Evolutionary conservation across 2,888 invertebrate species (phyloP).

Genomic region (Folsomia manolachei): DNA sequence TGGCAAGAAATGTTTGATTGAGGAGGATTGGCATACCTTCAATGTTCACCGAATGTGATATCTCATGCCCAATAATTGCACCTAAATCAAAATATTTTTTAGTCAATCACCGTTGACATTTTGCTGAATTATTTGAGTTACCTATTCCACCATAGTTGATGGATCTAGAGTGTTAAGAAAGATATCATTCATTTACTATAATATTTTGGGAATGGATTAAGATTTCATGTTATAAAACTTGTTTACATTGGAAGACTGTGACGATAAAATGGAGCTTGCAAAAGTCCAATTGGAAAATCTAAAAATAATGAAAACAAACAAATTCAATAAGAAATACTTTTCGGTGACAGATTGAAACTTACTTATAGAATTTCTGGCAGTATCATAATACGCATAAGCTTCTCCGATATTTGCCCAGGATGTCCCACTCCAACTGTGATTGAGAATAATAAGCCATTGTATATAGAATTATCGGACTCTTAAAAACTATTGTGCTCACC

Average conservation of each 20-base stretch:
- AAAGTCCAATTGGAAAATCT: slow-evolving; percentile 41
- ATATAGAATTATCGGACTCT: not conserved
- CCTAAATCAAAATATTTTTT: slow-evolving; percentile 27
- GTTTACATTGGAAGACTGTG: slow-evolving; percentile 13
- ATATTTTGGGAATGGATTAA: too few relatives aligned
- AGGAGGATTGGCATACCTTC: too few relatives aligned
- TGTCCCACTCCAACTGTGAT: slow-evolving; percentile 24
- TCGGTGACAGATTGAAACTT: not conserved
- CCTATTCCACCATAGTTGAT: not conserved
- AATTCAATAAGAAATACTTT: not conserved
- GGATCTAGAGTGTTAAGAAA: not conserved
- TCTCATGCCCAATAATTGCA: slow-evolving; percentile 38
- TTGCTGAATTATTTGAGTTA: not conserved
- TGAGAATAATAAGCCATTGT: not conserved
- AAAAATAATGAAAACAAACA: not conserved
- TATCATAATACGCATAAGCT: slow-evolving; percentile 44
- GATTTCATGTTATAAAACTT: too few relatives aligned
- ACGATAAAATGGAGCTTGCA: slow-evolving; percentile 39
- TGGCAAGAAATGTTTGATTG: too few relatives aligned
- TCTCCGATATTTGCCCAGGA: slow-evolving; percentile 34
- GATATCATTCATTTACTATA: too few relatives aligned
- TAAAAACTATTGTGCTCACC: slow-evolving; percentile 18
- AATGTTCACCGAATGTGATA: slow-evolving; percentile 29
- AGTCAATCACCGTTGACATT: not conserved
- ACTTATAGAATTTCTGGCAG: slow-evolving; percentile 42